Percentiles rank a stretch among this genome's conserved stretches.
phyloP scores from a whole-genome alignment of 2,888 invertebrate species.

The Euzetes globulus region DNA sequence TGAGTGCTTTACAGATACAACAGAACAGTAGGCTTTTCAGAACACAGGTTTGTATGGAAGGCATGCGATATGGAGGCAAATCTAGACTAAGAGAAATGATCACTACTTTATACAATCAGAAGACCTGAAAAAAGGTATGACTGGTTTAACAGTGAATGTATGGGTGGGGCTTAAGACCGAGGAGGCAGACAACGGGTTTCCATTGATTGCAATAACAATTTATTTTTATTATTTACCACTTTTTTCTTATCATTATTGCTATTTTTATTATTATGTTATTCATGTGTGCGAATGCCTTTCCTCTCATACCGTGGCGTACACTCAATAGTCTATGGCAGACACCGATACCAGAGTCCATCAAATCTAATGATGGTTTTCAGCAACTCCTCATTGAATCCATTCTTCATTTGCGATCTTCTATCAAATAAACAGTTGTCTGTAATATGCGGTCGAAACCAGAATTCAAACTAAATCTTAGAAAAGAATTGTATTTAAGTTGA shows the following conservation, averaged over 20 bases:
- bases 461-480: too few species aligned
- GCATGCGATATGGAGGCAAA: too few species aligned
- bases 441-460: too few species aligned
- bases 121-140: background rate
- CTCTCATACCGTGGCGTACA: background rate
- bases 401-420: too few species aligned
- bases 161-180: slow-evolving; percentile 17
- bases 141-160: background rate
- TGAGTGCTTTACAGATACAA: too few species aligned
- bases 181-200: slow-evolving; percentile 10
- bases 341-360: background rate
- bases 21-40: too few species aligned
- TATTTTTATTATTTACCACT: slow-evolving; percentile 20
- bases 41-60: too few species aligned
- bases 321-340: background rate
- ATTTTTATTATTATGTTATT: slow-evolving; percentile 18
- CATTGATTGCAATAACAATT: slow-evolving; percentile 20
- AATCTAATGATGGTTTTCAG: too few species aligned
- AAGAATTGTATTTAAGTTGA: background rate
- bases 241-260: slow-evolving; percentile 2
- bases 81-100: too few species aligned
- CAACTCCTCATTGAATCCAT: too few species aligned
- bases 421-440: too few species aligned
- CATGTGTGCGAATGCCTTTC: background rate
- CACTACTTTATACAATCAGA: too few species aligned